Base-by-base conservation (phyloP, 2,888 invertebrate species). In the Drosophila quinaria region DNA sequence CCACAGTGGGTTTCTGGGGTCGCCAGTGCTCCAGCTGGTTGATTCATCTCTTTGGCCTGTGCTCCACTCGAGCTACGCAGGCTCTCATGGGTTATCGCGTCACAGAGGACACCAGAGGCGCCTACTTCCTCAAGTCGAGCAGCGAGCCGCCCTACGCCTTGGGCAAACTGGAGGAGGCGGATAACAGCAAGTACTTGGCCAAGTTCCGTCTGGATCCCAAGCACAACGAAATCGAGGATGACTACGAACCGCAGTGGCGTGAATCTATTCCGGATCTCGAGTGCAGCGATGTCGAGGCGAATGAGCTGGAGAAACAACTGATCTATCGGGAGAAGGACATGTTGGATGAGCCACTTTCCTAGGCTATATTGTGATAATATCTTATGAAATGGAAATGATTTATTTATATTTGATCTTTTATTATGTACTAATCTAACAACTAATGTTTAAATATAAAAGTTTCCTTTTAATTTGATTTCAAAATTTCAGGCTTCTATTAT, bases 51-150 rank as follows among this genome's bases (percentile, higher is more conserved):
- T 91, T 94, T 22, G 94, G 94, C 0, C 92, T 94, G 85, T 95
- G 95, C 74, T 60, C 74, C 6, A 74, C 74, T 0, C 47, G 68
- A 3, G 74, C 76, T 0, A 49, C 76, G 3, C 81, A 90, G 46
- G 93, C 93, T 1, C 90, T 93, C 1, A 94, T 94, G 90, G 95
- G 95, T 9, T 94, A 94, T 88, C 86, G 93, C 69, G 93, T 94
- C 0, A 84, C 93, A 25, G 69, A 66, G 17, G 46, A 69, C 46
- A 80, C 89, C 0, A 84, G 89, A 1, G 95, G 95, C 2, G 69
- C 93, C 1, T 94, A 92, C 74, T 94, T 94, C 87, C 92, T 95
- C 0, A 81, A 76, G 44, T 89, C 91, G 0, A 50, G 22, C 1
- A 33, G 35, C 5, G 6, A n/a, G 0, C 13, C 71, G 0, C 90